These are phyloP conservation scores for Apodemia duryi DNA, from an alignment of 2,888 invertebrate genomes.

Conservation along the genomic window DNA sequence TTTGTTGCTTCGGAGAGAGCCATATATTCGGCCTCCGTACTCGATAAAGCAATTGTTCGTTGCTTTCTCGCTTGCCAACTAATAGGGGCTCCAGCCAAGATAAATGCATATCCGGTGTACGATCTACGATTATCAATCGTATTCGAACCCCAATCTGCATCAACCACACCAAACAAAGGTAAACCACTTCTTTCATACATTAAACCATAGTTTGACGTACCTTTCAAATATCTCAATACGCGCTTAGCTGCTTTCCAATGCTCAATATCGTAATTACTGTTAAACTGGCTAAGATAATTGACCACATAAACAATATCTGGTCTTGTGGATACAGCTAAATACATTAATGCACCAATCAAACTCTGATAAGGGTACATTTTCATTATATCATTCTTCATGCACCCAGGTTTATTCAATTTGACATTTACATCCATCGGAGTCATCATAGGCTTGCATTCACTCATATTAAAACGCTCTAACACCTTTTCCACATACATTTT, in stretches of 20 bases:
- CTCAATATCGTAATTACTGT: background rate
- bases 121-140: conserved; percentile 24
- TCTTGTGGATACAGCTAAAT: background rate
- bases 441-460: too few species aligned
- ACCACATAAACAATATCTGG: background rate
- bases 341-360: conserved; percentile 5
- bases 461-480: too few species aligned
- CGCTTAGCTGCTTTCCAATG: conserved; percentile 5
- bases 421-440: background rate
- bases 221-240: background rate
- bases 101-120: conserved; percentile 25
- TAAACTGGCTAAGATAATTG: background rate
- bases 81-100: conserved; percentile 15
- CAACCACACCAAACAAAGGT: conserved; percentile 27
- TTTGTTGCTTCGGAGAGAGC: conserved; percentile 24
- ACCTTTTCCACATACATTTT: too few species aligned
- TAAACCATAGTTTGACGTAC: background rate
- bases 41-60: conserved; percentile 3
- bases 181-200: conserved; percentile 14
- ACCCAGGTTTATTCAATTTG: background rate
- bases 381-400: background rate
- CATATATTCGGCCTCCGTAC: background rate
- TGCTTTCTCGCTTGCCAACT: background rate
- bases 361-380: background rate
- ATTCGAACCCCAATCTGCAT: conserved; percentile 27